Percentiles rank a stretch among this genome's conserved stretches.
Conservation (phyloP, 1,140 invertebrate genomes). For the Drepana arcuata region DNA sequence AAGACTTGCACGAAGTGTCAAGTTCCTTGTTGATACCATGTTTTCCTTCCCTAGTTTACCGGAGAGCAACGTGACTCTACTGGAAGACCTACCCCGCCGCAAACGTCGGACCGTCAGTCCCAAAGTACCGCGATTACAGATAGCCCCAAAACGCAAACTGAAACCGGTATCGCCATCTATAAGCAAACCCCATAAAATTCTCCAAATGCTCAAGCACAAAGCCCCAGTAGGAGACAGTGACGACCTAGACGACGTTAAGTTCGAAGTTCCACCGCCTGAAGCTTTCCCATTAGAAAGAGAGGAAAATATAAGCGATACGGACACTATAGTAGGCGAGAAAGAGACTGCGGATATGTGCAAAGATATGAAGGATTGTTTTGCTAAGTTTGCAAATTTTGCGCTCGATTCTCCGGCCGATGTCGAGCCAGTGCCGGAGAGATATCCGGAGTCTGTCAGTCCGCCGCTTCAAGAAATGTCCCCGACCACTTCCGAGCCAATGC, state of each 20-base stretch:
- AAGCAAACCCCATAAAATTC: conserved; percentile 43
- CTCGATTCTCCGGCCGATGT: conserved; percentile 24
- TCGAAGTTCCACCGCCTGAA: conserved; percentile 47
- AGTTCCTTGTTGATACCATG: too few species aligned
- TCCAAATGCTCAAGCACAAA: conserved; percentile 53
- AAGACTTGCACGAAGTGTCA: too few species aligned
- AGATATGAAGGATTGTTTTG: conserved; percentile 58
- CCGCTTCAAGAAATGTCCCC: conserved; percentile 60
- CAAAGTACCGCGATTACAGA: conserved; percentile 31
- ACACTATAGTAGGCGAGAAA: conserved; percentile 56
- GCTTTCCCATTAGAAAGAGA: conserved; percentile 46
- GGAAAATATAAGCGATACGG: conserved; percentile 47
- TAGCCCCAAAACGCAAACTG: conserved; percentile 46
- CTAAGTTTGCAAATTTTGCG: conserved; percentile 53
- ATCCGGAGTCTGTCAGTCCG: conserved; percentile 49
- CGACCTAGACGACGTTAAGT: conserved; percentile 21
- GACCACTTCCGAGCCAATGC: conserved; percentile 41
- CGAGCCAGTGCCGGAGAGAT: conserved; percentile 17
- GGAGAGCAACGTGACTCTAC: conserved; percentile 39
- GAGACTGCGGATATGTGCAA: conserved; percentile 41
- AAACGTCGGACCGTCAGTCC: conserved; percentile 39
- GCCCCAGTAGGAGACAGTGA: conserved; percentile 18
- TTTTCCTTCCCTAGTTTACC: too few species aligned
- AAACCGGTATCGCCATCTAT: conserved; percentile 31
- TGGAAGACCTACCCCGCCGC: conserved; percentile 46